Percentiles rank a stretch among this genome's conserved stretches.
phyloP scores from a whole-genome alignment of 1,140 invertebrate species.

The Drosophila simulans region DNA sequence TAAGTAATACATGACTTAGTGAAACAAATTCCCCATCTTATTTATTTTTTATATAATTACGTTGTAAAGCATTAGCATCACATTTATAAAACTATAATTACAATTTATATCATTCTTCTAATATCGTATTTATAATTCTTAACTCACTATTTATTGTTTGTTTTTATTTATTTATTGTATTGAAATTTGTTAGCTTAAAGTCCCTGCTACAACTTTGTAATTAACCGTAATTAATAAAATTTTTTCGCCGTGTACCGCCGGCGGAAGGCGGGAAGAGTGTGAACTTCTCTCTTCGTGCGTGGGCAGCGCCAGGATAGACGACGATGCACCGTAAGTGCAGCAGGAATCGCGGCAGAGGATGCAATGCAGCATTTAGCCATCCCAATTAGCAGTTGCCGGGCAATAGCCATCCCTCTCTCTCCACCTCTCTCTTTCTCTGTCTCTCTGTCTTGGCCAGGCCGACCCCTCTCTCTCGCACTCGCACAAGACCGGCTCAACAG shows the following conservation, averaged over 20 bases:
- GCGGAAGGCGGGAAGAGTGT: background rate
- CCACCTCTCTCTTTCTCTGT: background rate
- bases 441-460: background rate
- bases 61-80: no score
- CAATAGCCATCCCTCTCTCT: background rate
- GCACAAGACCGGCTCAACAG: constrained; percentile 20
- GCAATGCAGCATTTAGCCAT: constrained; percentile 15
- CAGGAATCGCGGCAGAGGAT: constrained; percentile 8
- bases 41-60: background rate
- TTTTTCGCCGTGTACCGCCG: background rate
- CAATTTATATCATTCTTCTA: no score
- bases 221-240: no score
- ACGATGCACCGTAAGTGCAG: constrained; percentile 19
- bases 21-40: no score
- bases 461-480: background rate
- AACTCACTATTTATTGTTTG: no score
- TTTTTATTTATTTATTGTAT: no score
- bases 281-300: constrained; percentile 7
- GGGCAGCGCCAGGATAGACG: constrained; percentile 12
- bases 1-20: no score
- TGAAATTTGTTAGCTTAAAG: no score
- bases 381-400: constrained; percentile 44
- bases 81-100: no score
- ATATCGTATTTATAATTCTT: no score
- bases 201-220: background rate